Evolutionary conservation across 2,888 invertebrate genomes (phyloP).

Genomic region (Polymixis flavicincta): DNA sequence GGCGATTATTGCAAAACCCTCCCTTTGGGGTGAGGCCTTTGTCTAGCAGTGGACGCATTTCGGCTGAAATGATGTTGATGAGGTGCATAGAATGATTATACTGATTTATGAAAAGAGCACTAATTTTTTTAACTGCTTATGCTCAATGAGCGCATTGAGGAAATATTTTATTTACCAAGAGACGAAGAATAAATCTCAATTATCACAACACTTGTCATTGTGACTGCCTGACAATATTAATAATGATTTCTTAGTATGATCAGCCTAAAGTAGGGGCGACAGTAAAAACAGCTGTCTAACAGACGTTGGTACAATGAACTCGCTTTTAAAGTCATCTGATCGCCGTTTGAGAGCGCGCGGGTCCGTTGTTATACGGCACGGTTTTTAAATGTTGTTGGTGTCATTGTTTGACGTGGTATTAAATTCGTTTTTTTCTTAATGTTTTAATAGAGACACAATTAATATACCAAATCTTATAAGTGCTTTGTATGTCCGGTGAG

Average conservation of each 20-base stretch:
- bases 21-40: no score
- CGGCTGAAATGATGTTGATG: no score
- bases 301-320: slow-evolving; percentile 64
- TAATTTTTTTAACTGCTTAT: no score
- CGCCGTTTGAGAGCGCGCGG: slow-evolving; percentile 54
- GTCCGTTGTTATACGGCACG: slow-evolving; percentile 56
- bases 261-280: slow-evolving; percentile 26
- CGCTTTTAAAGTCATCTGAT: slow-evolving; percentile 68
- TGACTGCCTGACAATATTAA: slow-evolving; percentile 26
- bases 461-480: no score
- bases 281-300: slow-evolving; percentile 63
- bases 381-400: not conserved
- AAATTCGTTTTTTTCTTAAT: not conserved
- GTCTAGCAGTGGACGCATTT: no score
- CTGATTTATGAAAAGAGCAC: no score
- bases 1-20: no score
- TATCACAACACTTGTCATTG: slow-evolving; percentile 8
- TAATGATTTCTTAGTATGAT: slow-evolving; percentile 44
- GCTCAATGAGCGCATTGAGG: no score
- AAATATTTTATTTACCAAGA: not conserved
- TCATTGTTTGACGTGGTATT: not conserved
- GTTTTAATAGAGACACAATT: not conserved
- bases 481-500: not conserved
- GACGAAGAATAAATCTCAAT: not conserved
- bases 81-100: no score